Base-by-base conservation (phyloP, 23 tunicate genomes). In the Corella eumyota region DNA sequence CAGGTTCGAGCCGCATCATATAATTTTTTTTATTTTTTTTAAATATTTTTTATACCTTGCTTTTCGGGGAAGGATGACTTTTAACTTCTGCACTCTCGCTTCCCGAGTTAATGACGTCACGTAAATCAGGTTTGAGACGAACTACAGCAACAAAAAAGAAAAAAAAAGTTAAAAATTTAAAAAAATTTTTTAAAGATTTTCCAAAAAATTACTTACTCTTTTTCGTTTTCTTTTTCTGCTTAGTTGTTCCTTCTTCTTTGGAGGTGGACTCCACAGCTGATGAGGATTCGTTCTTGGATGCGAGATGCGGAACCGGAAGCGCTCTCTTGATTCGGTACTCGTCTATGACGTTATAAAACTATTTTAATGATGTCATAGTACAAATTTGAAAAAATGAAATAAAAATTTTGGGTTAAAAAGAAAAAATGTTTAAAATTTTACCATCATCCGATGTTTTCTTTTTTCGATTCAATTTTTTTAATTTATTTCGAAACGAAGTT, bases 271-370 rank as follows among this genome's bases (percentile, higher is more conserved):
- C 68, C 13, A 62, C 40, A 2, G 68, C 48, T 15, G 68, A 62
- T 38, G 68, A 33, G 3, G 68, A 62, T 6, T 35, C 68, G 20
- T 6, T 27, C 20, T 51, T 27, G 1, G 46, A 30, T 20, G 68
- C 15, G 30, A 62, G 68, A 52, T 62, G 40, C 15, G 68, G 68
- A 22, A 62, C 51, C 1, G 68, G 68, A 37, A 62, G 51, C 17
- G 68, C 38, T 6, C 68, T 36, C 9, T 52, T 51, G 15, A 62
- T 38, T 37, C 28, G 25, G 60, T 54, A 34, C 23, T 54, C 60
- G 15, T 26, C 60, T 15, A 34, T 32, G 27, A 26, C 60, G 27
- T 19, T 20, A 50, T 27, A 5, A 7, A 5, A 50, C 24, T n/a
- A n/a, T n/a, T n/a, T n/a, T n/a, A n/a, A n/a, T n/a, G n/a, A n/a